Evolutionary conservation across 2,888 invertebrate genomes (phyloP).

Genomic region (Lasioglossum pauxillum): DNA sequence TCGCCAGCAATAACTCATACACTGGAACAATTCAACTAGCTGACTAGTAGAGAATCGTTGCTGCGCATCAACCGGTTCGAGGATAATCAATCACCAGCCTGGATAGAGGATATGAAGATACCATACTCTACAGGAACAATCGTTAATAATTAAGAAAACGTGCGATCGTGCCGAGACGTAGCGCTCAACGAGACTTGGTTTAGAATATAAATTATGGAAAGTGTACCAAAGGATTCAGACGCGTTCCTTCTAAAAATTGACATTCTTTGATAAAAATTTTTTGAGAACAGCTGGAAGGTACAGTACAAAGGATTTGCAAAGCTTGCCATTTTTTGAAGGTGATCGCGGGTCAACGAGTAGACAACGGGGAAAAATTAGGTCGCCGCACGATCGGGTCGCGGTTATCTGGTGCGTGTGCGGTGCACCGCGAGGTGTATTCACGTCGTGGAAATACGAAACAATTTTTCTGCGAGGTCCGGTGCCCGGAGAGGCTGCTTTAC

Average conservation of each 20-base stretch:
- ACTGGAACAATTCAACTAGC: not conserved
- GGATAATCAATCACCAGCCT: not conserved
- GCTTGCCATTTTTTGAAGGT: not conserved
- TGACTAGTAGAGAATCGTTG: slow-evolving; percentile 5
- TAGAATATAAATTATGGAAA: not conserved
- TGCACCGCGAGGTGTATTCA: slow-evolving; percentile 43
- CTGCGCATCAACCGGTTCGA: not conserved
- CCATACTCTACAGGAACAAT: slow-evolving; percentile 1
- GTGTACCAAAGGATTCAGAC: not conserved
- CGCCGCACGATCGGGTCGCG: slow-evolving; percentile 14
- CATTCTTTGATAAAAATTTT: not conserved
- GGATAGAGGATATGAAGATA: slow-evolving; percentile 5
- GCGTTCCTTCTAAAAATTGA: not conserved
- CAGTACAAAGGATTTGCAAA: not conserved
- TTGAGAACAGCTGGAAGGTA: not conserved
- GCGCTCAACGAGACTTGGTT: not conserved
- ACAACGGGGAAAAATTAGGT: slow-evolving; percentile 41
- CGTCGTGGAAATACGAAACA: slow-evolving; percentile 60
- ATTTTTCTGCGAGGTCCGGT: slow-evolving; percentile 56
- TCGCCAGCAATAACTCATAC: slow-evolving; percentile 6
- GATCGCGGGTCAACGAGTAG: not conserved
- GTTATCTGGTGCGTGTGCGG: slow-evolving; percentile 28
- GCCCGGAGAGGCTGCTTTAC: slow-evolving; percentile 72
- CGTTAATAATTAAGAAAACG: slow-evolving; percentile 10
- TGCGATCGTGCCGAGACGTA: not conserved